These are phyloP conservation scores for Pachycephus smyrnensis DNA, from an alignment of 2,888 invertebrate species.

Conservation along the genomic window DNA sequence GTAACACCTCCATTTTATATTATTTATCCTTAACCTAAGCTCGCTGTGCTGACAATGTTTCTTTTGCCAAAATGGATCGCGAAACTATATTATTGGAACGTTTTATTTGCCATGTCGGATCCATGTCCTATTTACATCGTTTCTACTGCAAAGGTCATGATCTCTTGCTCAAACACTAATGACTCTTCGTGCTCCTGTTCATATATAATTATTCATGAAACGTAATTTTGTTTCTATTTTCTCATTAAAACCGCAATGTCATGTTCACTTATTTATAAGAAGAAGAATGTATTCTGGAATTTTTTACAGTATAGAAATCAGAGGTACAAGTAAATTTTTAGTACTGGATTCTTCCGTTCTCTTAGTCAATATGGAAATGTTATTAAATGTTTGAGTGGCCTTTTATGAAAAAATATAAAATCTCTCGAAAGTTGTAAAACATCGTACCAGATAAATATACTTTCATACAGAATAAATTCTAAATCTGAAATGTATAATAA, in stretches of 20 bases:
- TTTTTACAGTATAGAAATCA: background rate
- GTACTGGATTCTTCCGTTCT: background rate
- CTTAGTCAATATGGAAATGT: background rate
- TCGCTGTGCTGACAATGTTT: background rate
- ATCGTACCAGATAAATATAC: background rate
- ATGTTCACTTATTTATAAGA: background rate
- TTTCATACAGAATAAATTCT: background rate
- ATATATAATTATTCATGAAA: background rate
- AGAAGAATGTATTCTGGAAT: background rate
- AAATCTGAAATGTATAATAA: background rate
- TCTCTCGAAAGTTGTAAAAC: background rate
- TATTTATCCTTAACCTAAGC: background rate
- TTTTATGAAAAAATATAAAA: background rate
- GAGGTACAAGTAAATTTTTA: background rate
- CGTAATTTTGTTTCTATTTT: background rate
- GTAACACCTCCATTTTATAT: background rate
- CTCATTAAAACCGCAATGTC: background rate
- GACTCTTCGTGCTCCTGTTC: background rate
- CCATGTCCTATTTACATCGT: background rate
- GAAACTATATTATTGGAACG: background rate
- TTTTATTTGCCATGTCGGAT: background rate
- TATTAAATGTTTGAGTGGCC: too few relatives aligned
- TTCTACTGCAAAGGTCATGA: background rate
- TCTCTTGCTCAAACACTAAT: background rate
- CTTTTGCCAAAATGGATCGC: background rate